Base-by-base conservation (phyloP, 2,888 invertebrate genomes). In the Orchestes rusci region DNA sequence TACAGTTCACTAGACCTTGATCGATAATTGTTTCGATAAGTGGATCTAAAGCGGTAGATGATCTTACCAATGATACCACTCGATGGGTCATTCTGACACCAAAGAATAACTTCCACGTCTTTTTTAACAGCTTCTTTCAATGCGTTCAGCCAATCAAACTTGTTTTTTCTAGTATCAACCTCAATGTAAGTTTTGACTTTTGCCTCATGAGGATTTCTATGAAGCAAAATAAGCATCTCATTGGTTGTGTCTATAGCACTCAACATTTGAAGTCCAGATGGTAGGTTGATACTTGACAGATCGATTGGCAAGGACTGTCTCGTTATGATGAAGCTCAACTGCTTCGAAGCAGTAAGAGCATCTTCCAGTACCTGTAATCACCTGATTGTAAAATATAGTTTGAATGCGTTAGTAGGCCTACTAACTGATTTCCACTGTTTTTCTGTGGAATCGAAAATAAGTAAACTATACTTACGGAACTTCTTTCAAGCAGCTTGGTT, bases 1-100 rank as follows among this genome's bases (percentile, higher is more conserved):
- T 61, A 63, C 84, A 85, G 55, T 83, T 83, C 1, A 80, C 71
- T 44, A 85, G 66, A 15, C 96, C 97, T 39, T 17, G 15, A n/a
- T n/a, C n/a, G n/a, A n/a, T n/a, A n/a, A n/a, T n/a, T n/a, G n/a
- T n/a, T n/a, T n/a, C n/a, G n/a, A n/a, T n/a, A n/a, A n/a, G n/a
- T n/a, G n/a, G n/a, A n/a, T n/a, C n/a, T n/a, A n/a, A n/a, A n/a
- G n/a, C n/a, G n/a, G n/a, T 23, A 23, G 10, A 31, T 8, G 12
- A 31, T 4, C 32, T 32, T 38, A 34, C 45, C 45, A 57, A 84
- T 64, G 1, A 94, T 71, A 10, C 97, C 97, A 61, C 76, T 87
- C 4, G 79, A 69, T 2, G 73, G 71, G 42, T 83, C 79, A 52
- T 79, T 76, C 63, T 82, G 77, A 1, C 79, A 71, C 36, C 54